phyloP scores from a whole-genome alignment of 2,113 vertebrate genomes.

The Malaclemys terrapin region DNA sequence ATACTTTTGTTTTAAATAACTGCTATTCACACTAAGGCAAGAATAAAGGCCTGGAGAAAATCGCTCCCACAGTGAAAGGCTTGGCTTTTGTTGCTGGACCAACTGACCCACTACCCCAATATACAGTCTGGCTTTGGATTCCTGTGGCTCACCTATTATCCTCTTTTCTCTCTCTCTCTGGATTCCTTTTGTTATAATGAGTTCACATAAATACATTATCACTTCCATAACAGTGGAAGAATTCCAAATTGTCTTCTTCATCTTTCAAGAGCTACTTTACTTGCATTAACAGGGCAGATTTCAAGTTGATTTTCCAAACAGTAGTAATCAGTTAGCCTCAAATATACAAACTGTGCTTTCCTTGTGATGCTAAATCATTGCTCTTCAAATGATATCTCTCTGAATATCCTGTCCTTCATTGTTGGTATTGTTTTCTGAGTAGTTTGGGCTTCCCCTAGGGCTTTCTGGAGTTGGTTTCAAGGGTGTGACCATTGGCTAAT shows the following conservation, averaged over 20 bases:
- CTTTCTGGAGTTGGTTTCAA: constrained; percentile 61
- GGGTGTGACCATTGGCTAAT: constrained; percentile 65
- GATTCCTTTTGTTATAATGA: neutral
- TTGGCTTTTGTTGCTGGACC: neutral
- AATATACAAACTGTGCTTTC: neutral
- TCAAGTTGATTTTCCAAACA: neutral
- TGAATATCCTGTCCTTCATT: neutral
- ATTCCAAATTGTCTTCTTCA: neutral
- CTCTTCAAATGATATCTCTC: neutral
- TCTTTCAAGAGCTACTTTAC: neutral
- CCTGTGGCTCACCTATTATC: neutral
- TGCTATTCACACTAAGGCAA: neutral
- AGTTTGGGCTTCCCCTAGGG: constrained; percentile 1
- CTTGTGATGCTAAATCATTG: neutral
- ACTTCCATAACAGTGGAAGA: neutral
- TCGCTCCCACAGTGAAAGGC: neutral
- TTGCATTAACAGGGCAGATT: neutral
- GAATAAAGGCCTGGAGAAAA: neutral
- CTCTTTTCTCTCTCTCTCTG: constrained; percentile 13
- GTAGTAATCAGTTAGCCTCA: rapidly evolving
- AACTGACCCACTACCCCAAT: neutral
- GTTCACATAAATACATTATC: neutral
- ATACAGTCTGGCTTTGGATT: constrained; percentile 17
- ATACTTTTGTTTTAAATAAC: neutral
- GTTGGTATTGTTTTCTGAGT: neutral